These are phyloP conservation scores for Orthosia gracilis DNA, from an alignment of 2,888 invertebrate genomes.

Conservation along the genomic window DNA sequence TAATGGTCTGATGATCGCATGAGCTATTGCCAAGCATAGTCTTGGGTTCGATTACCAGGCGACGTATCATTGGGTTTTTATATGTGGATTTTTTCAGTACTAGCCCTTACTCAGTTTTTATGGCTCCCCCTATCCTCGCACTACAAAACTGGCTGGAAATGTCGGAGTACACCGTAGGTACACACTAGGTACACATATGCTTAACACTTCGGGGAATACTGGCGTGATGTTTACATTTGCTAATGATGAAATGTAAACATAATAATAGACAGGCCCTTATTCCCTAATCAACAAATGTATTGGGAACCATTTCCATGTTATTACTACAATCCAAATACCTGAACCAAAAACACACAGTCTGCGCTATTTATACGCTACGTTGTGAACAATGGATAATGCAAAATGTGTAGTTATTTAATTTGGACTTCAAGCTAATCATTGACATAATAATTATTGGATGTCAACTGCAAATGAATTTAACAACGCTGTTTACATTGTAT, in stretches of 20 bases:
- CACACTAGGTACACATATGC: neutral
- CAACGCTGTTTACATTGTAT: constrained; percentile 26
- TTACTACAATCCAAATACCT: constrained; percentile 27
- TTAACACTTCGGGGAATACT: neutral
- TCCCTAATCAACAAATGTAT: constrained; percentile 6
- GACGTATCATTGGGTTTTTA: neutral
- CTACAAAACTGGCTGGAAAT: neutral
- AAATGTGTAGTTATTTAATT: constrained; percentile 55
- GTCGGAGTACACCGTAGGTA: neutral
- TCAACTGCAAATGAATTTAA: constrained; percentile 48
- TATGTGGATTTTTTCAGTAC: neutral
- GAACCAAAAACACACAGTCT: constrained; percentile 26
- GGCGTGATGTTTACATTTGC: neutral
- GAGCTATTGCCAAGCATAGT: neutral
- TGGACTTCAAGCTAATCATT: constrained; percentile 53
- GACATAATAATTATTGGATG: constrained; percentile 52
- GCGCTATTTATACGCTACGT: neutral
- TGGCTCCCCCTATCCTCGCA: no score
- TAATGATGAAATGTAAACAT: neutral
- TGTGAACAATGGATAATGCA: constrained; percentile 33
- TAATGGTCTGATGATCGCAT: neutral
- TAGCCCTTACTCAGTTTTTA: neutral
- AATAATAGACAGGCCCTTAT: constrained; percentile 1
- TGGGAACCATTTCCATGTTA: neutral
- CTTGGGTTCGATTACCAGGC: no score